A percentile compares a stretch with the other conserved stretches of the same genome.
Evolutionary conservation across 2,888 invertebrate species (phyloP).

Genomic region (Megastigmus dorsalis): DNA sequence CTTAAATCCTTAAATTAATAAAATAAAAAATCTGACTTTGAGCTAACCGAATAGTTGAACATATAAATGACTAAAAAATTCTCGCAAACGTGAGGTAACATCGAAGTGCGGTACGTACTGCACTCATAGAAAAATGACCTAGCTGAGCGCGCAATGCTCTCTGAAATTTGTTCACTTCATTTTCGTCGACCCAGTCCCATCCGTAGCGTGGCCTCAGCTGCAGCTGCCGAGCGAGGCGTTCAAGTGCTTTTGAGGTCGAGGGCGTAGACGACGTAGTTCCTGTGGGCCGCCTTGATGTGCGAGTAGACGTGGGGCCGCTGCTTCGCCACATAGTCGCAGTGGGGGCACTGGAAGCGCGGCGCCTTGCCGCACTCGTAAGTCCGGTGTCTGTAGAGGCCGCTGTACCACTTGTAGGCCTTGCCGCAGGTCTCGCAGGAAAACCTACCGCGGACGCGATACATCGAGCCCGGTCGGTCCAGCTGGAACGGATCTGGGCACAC

Average conservation of each 20-base stretch:
- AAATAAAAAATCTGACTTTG: no score
- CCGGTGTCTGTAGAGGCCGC: slow-evolving; percentile 77
- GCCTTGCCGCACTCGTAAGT: slow-evolving; percentile 71
- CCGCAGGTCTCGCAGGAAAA: slow-evolving; percentile 76
- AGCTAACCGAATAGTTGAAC: no score
- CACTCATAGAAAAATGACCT: no score
- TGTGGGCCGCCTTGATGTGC: slow-evolving; percentile 74
- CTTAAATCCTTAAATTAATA: no score
- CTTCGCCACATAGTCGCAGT: slow-evolving; percentile 76
- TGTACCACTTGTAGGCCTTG: slow-evolving; percentile 78
- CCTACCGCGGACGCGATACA: slow-evolving; percentile 59
- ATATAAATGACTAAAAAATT: no score
- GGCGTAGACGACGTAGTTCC: slow-evolving; percentile 63
- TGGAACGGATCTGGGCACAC: slow-evolving; percentile 31
- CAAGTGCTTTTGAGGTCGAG: slow-evolving; percentile 61
- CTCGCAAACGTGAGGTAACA: no score
- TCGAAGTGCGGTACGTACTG: no score
- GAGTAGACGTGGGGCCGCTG: slow-evolving; percentile 77
- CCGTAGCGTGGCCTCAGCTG: no score
- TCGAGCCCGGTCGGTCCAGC: slow-evolving; percentile 40
- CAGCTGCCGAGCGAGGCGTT: no score
- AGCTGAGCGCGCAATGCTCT: no score
- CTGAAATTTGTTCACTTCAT: no score
- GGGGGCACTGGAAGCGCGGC: slow-evolving; percentile 74
- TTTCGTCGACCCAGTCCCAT: no score